Base-by-base conservation (phyloP, 1,140 invertebrate genomes). In the Drosophila ercepeae region DNA sequence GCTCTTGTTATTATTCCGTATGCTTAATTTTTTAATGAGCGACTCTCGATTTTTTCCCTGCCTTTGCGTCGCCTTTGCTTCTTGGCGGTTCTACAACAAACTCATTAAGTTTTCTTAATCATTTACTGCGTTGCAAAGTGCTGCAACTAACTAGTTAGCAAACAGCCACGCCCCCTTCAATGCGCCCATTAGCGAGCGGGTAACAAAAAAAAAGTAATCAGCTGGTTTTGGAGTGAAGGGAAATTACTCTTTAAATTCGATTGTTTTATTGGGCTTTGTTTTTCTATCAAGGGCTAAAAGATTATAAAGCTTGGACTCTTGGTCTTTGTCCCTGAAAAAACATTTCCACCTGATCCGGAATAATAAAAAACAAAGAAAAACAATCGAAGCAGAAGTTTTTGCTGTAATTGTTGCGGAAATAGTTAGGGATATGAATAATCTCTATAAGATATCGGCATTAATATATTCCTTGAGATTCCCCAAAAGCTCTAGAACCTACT, bases 11-110 rank as follows among this genome's bases (percentile, higher is more conserved):
- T 82, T 83, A 63, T 78, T 60, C 58, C 68, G 61, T 75, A 63
- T 86, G 81, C 53, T 81, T 84, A 68, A 81, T 75, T 86, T 81
- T 88, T 86, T 84, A 84, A 84, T 84, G 79, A 86, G 76, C 79
- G 73, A 73, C 71, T 48, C 74, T 65, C 73, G 49, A 51, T 60
- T 67, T 19, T 61, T 36, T 58, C 60, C 46, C 14, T 46, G 23
- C 14, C 54, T 64, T 36, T 5, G 52, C 46, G 67, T 63, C 44
- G 23, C 14, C 54, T 64, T 36, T 5, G 52, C 46, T 72, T 63
- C 54, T 81, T 53, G 46, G 52, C 72, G 70, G 82, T 86, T 84
- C 81, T 84, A 84, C 81, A 84, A 81, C 81, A 84, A 81, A 88
- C 48, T 68, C 81, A 84, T 84, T 84, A 84, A 84, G 69, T 81